These are phyloP conservation scores for Grammomys dolichurus DNA, from an alignment of 2,113 vertebrate species.

Conservation along the genomic window DNA sequence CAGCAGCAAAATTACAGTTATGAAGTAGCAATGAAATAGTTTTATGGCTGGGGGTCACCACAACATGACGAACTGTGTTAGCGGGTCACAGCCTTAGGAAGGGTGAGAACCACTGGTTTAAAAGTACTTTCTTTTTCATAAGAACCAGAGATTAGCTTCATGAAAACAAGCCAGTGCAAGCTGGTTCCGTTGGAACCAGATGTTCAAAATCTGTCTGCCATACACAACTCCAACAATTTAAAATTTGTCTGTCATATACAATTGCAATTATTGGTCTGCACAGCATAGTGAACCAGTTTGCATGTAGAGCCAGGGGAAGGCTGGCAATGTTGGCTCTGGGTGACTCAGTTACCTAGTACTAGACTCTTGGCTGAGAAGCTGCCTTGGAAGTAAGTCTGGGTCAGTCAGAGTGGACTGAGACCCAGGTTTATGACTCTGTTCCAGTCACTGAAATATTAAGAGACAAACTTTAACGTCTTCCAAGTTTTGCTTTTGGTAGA, in stretches of 20 bases:
- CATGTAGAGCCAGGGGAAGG: neutral
- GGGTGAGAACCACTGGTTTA: neutral
- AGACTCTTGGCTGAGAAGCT: neutral
- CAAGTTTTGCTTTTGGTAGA: neutral
- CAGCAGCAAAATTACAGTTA: neutral
- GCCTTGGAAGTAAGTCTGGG: neutral
- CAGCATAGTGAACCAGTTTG: rapidly evolving
- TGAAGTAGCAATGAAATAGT: neutral
- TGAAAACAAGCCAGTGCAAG: neutral
- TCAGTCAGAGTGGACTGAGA: neutral
- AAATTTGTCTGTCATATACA: neutral
- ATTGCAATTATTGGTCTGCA: neutral
- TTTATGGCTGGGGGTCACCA: neutral
- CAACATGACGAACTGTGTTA: neutral
- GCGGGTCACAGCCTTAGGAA: neutral
- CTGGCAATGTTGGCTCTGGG: neutral
- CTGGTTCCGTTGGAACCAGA: neutral
- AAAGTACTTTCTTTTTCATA: neutral
- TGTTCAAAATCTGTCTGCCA: neutral
- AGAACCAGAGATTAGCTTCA: neutral
- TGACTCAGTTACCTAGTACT: neutral
- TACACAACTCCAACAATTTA: neutral
- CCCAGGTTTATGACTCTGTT: neutral
- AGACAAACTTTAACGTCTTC: neutral
- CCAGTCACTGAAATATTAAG: neutral